Evolutionary conservation across 2,797 vertebrate species (phyloP).

Genomic region (Phataginus tricuspis): DNA sequence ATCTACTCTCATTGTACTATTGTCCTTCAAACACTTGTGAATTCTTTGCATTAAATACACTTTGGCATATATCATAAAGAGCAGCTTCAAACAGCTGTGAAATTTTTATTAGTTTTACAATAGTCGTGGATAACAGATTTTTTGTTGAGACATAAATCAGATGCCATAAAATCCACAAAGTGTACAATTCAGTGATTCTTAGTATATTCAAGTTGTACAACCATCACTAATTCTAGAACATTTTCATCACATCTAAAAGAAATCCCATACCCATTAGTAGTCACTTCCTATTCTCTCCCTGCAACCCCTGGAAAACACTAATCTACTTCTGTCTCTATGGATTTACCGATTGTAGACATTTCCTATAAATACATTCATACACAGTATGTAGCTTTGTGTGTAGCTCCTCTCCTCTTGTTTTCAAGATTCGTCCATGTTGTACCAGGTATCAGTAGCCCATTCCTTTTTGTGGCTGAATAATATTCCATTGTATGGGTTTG

Average conservation of each 20-base stretch:
- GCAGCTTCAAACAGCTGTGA: constrained; percentile 28
- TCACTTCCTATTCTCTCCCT: neutral
- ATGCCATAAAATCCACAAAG: neutral
- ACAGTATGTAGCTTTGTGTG: neutral
- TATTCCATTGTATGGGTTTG: neutral
- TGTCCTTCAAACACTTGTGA: constrained; percentile 11
- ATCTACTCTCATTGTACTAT: neutral
- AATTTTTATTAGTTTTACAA: neutral
- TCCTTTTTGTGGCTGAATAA: neutral
- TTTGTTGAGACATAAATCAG: neutral
- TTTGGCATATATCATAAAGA: neutral
- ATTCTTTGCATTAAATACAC: constrained; percentile 4
- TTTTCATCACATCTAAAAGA: neutral
- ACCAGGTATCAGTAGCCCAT: neutral
- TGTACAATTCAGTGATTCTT: neutral
- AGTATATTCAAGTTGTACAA: neutral
- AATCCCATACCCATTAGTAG: neutral
- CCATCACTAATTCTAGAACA: neutral
- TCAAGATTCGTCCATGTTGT: neutral
- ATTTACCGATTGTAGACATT: neutral
- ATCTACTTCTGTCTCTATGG: neutral
- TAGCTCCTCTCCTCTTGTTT: neutral
- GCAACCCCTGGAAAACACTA: neutral
- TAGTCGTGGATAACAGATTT: neutral
- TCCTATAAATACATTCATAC: neutral